Conservation (phyloP, 2,797 vertebrate genomes). For the Harpagifer antarcticus region DNA sequence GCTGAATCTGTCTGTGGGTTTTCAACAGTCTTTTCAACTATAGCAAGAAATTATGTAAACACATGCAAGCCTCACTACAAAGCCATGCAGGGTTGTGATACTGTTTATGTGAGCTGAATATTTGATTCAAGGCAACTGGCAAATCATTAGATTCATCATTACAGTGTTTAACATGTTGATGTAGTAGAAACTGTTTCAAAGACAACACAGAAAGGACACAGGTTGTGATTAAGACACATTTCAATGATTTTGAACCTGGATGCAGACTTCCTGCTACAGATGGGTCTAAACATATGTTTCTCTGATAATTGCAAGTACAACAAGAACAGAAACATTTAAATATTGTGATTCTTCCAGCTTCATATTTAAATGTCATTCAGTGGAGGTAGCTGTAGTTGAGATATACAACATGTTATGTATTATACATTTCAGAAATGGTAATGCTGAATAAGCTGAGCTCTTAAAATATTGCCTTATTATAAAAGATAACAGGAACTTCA, state of each 20-base stretch:
- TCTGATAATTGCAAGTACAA: no score
- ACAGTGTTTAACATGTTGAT: neutral
- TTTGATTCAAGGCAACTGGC: neutral
- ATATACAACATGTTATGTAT: neutral
- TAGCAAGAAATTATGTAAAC: constrained; percentile 4
- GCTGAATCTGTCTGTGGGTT: constrained; percentile 1
- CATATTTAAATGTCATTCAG: no score
- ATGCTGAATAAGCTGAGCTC: neutral
- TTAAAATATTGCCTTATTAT: neutral
- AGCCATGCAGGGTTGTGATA: neutral
- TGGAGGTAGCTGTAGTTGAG: neutral
- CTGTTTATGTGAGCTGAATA: neutral
- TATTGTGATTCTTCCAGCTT: neutral
- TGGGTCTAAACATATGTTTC: no score
- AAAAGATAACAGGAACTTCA: neutral
- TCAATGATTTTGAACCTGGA: no score
- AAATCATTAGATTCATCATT: neutral
- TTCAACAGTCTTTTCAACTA: constrained; percentile 19
- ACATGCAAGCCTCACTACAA: neutral
- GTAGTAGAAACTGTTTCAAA: no score
- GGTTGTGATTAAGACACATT: neutral
- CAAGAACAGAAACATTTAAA: neutral
- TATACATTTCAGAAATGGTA: neutral
- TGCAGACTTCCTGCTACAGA: no score
- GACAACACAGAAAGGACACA: neutral